Percentiles rank a stretch among this genome's conserved stretches.
phyloP scores from a whole-genome alignment of 2,113 vertebrate genomes.

The Lagopus leucura region DNA sequence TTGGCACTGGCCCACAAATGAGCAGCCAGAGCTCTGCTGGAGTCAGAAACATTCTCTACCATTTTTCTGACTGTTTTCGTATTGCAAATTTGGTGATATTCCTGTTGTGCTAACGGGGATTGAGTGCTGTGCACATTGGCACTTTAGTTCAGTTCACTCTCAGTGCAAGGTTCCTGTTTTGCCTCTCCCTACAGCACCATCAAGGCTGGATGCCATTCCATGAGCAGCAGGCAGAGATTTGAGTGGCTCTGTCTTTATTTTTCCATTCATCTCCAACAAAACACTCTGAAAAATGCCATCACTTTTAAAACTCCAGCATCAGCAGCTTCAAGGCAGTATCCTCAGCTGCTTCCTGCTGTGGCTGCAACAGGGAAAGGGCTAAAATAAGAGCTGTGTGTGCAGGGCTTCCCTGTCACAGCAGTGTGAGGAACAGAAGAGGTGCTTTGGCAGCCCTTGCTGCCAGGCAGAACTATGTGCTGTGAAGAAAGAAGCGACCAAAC shows the following conservation, averaged over 20 bases:
- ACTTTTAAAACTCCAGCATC: background rate
- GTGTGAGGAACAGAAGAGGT: background rate
- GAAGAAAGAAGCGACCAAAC: background rate
- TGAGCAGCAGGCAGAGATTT: background rate
- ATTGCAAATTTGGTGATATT: background rate
- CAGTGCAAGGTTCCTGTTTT: background rate
- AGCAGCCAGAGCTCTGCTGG: background rate
- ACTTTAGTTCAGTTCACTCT: background rate
- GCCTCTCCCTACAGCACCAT: background rate
- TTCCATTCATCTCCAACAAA: background rate
- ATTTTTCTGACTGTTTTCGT: background rate
- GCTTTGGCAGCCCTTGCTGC: background rate
- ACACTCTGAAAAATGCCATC: background rate
- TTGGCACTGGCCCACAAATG: background rate
- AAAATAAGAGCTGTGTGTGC: background rate
- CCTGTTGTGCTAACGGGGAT: background rate
- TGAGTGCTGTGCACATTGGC: background rate
- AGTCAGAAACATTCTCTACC: background rate
- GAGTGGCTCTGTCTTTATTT: background rate
- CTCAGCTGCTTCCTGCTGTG: background rate
- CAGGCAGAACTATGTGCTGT: background rate
- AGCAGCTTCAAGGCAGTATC: background rate
- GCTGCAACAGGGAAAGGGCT: background rate
- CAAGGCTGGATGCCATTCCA: background rate
- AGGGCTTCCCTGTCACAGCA: background rate